Base-by-base conservation (phyloP, 2,888 invertebrate genomes). In the Siphonodentalium dalli region DNA sequence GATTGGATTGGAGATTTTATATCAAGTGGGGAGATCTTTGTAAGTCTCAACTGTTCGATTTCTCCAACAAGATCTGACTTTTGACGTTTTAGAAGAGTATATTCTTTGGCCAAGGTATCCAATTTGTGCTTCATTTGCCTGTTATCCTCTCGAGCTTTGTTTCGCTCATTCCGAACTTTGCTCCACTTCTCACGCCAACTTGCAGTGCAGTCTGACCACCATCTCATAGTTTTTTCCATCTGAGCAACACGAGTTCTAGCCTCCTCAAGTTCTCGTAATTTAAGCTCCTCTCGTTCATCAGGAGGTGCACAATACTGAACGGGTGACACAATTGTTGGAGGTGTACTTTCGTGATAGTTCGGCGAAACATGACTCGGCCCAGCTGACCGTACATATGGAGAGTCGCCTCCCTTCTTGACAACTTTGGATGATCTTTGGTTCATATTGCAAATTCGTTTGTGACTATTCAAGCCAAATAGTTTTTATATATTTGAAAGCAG, bases 211-310 rank as follows among this genome's bases (percentile, higher is more conserved):
- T 97, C 97, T 45, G 92, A 95, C 97, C 90, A 98, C 97, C 97
- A 98, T 54, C 95, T 66, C 96, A 98, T 97, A 0, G 97, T 98
- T 83, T 97, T 97, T 81, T 98, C 98, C 98, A 98, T 98, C 83
- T 98, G 97, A 0, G 94, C 90, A 15, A 95, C 94, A 60, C 97
- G 84, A 3, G 94, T 93, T 65, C 94, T 85, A 0, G 95, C 94
- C 77, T 97, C 97, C 75, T 97, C 95, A 63, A 98, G 84, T 79
- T 98, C 97, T 41, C 93, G 84, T 72, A 87, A 85, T 11, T 88
- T 84, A 53, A 88, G 81, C 40, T 88, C 87, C 85, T 88, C 80
- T 48, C 78, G 72, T 34, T 75, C 71, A 46, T 79, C 78, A n/a
- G n/a, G n/a, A n/a, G n/a, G n/a, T n/a, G n/a, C n/a, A n/a, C n/a